These are phyloP conservation scores for Syngnathus rostellatus DNA, from an alignment of 2,797 vertebrate genomes.

Conservation along the genomic window DNA sequence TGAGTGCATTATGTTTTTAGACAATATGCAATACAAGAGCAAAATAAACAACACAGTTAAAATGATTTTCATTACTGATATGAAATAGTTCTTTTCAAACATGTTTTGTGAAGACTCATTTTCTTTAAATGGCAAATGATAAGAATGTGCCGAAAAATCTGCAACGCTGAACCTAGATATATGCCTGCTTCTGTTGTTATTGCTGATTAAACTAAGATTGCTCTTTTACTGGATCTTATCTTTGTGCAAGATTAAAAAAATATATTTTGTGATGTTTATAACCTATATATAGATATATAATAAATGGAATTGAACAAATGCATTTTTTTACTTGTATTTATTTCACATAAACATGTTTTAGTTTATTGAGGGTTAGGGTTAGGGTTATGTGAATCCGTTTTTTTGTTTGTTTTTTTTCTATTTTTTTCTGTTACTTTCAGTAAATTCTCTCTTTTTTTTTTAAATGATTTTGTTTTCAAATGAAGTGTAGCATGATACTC, in stretches of 20 bases:
- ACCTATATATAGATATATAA: slow-evolving; percentile 62
- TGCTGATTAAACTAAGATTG: slow-evolving; percentile 59
- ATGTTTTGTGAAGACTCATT: slow-evolving; percentile 49
- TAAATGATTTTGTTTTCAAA: background rate
- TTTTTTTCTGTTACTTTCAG: background rate
- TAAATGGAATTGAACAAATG: slow-evolving; percentile 64
- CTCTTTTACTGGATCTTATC: slow-evolving; percentile 61
- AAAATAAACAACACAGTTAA: slow-evolving; percentile 51
- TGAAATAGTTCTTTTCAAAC: slow-evolving; percentile 38
- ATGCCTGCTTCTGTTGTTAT: slow-evolving; percentile 50
- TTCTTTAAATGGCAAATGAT: slow-evolving; percentile 56
- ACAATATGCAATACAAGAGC: slow-evolving; percentile 68
- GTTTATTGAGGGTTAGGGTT: background rate
- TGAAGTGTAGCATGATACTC: background rate
- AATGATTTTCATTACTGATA: slow-evolving; percentile 54
- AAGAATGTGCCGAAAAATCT: slow-evolving; percentile 47
- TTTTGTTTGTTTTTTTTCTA: background rate
- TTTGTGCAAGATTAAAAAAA: slow-evolving; percentile 64
- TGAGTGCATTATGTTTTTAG: slow-evolving; percentile 51
- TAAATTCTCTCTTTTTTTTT: background rate
- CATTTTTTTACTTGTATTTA: slow-evolving; percentile 29
- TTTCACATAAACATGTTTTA: slow-evolving; percentile 8
- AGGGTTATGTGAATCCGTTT: background rate
- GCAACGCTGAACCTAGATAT: slow-evolving; percentile 48
- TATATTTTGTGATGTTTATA: slow-evolving; percentile 75